These are phyloP conservation scores for Taenioides sp. DNA, from an alignment of 2,797 vertebrate genomes.

Conservation along the genomic window DNA sequence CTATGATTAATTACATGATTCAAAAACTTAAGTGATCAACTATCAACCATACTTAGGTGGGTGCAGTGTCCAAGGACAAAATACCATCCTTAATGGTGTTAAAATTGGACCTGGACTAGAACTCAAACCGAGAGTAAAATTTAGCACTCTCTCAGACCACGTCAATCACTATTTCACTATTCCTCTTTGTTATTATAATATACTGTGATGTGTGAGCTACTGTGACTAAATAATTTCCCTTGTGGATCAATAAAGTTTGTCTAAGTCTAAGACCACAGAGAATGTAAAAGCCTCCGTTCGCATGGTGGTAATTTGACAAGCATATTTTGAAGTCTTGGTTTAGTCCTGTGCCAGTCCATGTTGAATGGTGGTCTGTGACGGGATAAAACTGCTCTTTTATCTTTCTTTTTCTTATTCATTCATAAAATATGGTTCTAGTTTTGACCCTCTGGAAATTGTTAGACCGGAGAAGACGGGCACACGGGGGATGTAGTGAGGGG, in stretches of 20 bases:
- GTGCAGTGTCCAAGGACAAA: too few species aligned
- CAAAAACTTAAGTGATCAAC: too few species aligned
- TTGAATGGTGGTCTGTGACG: conserved; percentile 53
- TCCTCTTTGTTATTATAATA: too few species aligned
- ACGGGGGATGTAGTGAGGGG: conserved; percentile 16
- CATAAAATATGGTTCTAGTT: conserved; percentile 73
- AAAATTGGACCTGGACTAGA: not conserved
- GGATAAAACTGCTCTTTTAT: conserved; percentile 63
- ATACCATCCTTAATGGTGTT: too few species aligned
- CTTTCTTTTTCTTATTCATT: conserved; percentile 61
- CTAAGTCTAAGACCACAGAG: conserved; percentile 14
- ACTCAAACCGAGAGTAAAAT: too few species aligned
- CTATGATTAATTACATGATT: too few species aligned
- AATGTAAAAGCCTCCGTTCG: conserved; percentile 19
- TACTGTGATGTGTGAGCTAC: too few species aligned
- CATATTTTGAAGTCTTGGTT: conserved; percentile 52
- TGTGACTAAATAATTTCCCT: too few species aligned
- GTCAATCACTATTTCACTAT: too few species aligned
- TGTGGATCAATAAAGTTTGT: too few species aligned
- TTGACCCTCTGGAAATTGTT: conserved; percentile 68
- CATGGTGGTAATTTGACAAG: conserved; percentile 48
- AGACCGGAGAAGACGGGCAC: conserved; percentile 28
- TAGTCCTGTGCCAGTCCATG: conserved; percentile 39
- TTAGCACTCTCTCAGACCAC: too few species aligned
- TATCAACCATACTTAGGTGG: too few species aligned